Conservation (phyloP, 2,888 invertebrate species). For the Erynnis tages region DNA sequence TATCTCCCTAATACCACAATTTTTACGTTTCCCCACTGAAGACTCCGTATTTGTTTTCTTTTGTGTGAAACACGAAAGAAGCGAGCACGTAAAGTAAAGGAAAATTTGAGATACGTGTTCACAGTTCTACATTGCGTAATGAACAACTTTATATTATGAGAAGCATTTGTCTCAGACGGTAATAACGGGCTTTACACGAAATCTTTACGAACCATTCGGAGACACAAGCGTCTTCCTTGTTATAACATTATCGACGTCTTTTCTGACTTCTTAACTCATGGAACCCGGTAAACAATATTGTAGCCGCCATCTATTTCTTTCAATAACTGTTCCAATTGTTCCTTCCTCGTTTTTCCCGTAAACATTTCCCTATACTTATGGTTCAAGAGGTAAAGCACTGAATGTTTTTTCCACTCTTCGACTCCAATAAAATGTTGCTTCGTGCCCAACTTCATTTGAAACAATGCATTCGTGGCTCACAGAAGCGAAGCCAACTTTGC, state of each 20-base stretch:
- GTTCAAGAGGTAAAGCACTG: too few relatives aligned
- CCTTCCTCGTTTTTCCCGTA: too few relatives aligned
- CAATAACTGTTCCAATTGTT: neutral
- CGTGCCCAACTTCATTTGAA: too few relatives aligned
- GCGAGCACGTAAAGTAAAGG: conserved; percentile 15
- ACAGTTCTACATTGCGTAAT: conserved; percentile 21
- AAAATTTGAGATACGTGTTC: conserved; percentile 14
- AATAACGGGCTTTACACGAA: conserved; percentile 18
- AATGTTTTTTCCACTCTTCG: too few relatives aligned
- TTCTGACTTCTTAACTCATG: neutral
- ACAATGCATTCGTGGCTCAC: too few relatives aligned
- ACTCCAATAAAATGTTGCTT: too few relatives aligned
- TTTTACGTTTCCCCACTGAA: neutral
- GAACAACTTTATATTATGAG: conserved; percentile 18
- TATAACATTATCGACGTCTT: conserved; percentile 7
- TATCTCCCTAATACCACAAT: neutral
- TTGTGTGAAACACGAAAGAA: conserved; percentile 27
- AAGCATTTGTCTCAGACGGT: conserved; percentile 15
- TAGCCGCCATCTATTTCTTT: neutral
- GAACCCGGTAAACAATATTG: conserved; percentile 1
- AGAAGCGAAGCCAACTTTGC: neutral
- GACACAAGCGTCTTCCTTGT: conserved; percentile 8
- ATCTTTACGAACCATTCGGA: conserved; percentile 12
- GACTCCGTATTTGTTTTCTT: conserved; percentile 19
- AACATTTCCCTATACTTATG: too few relatives aligned